A percentile compares a stretch with the other conserved stretches of the same genome.
phyloP scores from a whole-genome alignment of 2,888 invertebrate species.

The Coelinius sp. region DNA sequence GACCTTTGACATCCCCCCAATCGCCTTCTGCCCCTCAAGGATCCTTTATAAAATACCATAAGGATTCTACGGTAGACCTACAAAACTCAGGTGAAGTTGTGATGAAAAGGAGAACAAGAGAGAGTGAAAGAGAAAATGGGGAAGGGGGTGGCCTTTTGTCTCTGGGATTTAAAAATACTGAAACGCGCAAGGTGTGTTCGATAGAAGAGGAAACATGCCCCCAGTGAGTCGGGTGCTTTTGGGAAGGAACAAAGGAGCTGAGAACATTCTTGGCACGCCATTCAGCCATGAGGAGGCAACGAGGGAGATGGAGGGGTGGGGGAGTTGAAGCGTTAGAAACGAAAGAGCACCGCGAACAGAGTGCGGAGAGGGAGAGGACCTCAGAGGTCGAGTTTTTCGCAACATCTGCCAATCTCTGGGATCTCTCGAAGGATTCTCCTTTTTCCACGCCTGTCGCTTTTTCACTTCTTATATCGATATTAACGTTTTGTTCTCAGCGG shows the following conservation, averaged over 20 bases:
- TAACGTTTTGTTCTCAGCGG: conserved; percentile 38
- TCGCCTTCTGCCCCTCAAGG: neutral
- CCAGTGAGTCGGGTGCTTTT: conserved; percentile 49
- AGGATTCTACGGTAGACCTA: conserved; percentile 38
- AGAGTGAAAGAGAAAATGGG: conserved; percentile 33
- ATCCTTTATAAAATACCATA: conserved; percentile 43
- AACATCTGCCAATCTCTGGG: conserved; percentile 51
- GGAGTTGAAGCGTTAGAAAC: conserved; percentile 37
- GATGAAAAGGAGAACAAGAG: conserved; percentile 26
- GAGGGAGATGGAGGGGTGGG: conserved; percentile 32
- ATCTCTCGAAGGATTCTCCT: conserved; percentile 41
- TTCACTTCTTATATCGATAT: conserved; percentile 44
- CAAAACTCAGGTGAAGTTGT: conserved; percentile 15
- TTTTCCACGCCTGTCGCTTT: conserved; percentile 33
- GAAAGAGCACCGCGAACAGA: conserved; percentile 23
- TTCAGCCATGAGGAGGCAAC: conserved; percentile 36
- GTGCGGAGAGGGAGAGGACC: conserved; percentile 19
- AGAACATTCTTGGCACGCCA: conserved; percentile 53
- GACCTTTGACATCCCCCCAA: neutral
- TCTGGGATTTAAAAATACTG: conserved; percentile 52
- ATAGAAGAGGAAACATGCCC: conserved; percentile 48
- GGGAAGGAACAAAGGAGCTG: conserved; percentile 51
- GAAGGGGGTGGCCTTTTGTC: conserved; percentile 49
- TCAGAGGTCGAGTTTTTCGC: conserved; percentile 45
- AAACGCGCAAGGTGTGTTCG: conserved; percentile 52